Base-by-base conservation (phyloP, 2,113 vertebrate genomes). In the Pseudopipra pipra region DNA sequence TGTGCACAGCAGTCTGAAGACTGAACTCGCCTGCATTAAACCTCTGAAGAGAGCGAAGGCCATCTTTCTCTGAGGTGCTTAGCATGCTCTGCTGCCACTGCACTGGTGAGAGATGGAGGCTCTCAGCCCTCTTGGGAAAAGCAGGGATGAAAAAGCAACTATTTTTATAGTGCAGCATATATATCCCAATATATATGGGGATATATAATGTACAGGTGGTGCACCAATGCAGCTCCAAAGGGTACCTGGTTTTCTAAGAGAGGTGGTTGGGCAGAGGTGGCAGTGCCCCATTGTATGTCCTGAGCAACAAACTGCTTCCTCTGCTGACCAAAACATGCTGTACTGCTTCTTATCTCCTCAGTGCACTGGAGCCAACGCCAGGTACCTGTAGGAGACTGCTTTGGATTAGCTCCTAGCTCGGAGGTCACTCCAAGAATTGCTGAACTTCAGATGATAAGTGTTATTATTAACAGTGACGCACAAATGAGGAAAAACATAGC, bases 11-110 rank as follows among this genome's bases (percentile, higher is more conserved):
- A 2, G 3, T 20, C 37, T 21, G 56, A 51, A 65, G 33, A 59
- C 70, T 74, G 33, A 56, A 16, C 37, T 77, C 8, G 0, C 2
- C 5, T 47, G 21, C 0, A 0, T 12, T 10, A 41, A 37, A 46
- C 66, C 56, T 47, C 81, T 25, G 24, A 19, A 18, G 70, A 31
- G 0, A 55, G 44, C 61, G 52, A 81, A 92, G 81, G 77, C 61
- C 81, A 68, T 67, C 59, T 63, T 74, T 55, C 31, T 56, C 55
- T 54, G 59, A 20, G 68, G 49, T 15, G 33, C 16, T 28, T 35
- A 68, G 83, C 30, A 4, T 3, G 25, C 59, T 54, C 71, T 58
- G 62, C 63, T 33, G 2, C 58, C 27, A 19, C 44, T 52, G 61
- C 3, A 0, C 0, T 28, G 39, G 39, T 67, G 70, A 74, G 56